These are phyloP conservation scores for Austrofundulus limnaeus DNA, from an alignment of 2,113 vertebrate genomes.

Conservation along the genomic window DNA sequence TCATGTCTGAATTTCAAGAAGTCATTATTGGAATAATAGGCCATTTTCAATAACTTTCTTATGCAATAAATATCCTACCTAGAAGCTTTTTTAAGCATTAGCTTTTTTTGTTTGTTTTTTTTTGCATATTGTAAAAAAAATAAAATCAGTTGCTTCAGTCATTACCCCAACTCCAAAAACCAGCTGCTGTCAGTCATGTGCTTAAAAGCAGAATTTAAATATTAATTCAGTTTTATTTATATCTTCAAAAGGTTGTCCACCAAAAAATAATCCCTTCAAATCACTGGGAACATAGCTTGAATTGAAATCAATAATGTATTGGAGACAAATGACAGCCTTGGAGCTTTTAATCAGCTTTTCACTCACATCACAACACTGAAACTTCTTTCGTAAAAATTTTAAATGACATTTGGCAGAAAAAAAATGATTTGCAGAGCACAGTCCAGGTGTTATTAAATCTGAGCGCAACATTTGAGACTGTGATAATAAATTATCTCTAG, in stretches of 20 bases:
- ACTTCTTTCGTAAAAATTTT: background rate
- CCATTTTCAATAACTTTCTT: background rate
- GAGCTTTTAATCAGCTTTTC: background rate
- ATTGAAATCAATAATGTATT: background rate
- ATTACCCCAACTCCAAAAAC: background rate
- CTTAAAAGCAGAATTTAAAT: background rate
- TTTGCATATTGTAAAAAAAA: background rate
- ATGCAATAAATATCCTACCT: background rate
- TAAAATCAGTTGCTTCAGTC: background rate
- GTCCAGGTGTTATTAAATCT: background rate
- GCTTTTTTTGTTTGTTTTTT: background rate
- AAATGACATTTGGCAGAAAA: slow-evolving; percentile 3
- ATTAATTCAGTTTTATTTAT: too few species aligned
- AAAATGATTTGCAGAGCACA: background rate
- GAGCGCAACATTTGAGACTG: background rate
- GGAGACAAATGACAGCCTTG: background rate
- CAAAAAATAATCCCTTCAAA: too few species aligned
- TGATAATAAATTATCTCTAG: background rate
- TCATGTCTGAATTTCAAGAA: background rate
- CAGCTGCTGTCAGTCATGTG: background rate
- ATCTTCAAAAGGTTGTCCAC: too few species aligned
- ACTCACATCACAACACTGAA: background rate
- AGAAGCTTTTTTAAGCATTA: background rate
- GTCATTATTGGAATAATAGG: background rate
- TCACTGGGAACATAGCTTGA: too few species aligned